A percentile compares a stretch with the other conserved stretches of the same genome.
Evolutionary conservation across 2,113 vertebrate species (phyloP).

Genomic region (Casuarius casuarius): DNA sequence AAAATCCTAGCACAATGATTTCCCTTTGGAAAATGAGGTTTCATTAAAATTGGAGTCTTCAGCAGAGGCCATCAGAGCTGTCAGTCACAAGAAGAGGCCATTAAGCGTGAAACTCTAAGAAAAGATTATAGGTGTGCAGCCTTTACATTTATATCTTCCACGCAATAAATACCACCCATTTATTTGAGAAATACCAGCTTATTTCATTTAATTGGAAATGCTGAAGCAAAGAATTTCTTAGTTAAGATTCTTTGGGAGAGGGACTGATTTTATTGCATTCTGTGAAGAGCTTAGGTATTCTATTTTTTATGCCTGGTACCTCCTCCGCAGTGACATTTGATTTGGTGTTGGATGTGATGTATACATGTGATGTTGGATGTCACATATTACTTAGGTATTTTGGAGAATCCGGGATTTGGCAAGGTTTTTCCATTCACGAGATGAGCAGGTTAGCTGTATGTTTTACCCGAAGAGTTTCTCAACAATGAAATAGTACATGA

Average conservation of each 20-base stretch:
- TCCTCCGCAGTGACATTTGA: neutral
- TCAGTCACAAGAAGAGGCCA: conserved; percentile 28
- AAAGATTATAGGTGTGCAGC: neutral
- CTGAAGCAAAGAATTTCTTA: neutral
- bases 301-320: neutral
- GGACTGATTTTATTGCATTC: neutral
- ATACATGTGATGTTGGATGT: rapidly evolving
- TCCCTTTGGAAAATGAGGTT: conserved; percentile 20
- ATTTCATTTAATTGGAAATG: neutral
- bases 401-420: neutral
- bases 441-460: neutral
- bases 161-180: neutral
- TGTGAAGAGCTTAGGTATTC: neutral
- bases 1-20: conserved; percentile 10
- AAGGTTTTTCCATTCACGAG: neutral
- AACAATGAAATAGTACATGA: neutral
- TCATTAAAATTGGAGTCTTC: conserved; percentile 40
- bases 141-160: neutral
- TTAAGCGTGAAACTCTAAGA: neutral
- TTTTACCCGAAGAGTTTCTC: neutral
- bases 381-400: neutral
- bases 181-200: neutral
- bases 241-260: neutral
- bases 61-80: conserved; percentile 17
- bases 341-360: neutral